Base-by-base conservation (phyloP, 2,113 vertebrate species). In the Neotoma lepida region DNA sequence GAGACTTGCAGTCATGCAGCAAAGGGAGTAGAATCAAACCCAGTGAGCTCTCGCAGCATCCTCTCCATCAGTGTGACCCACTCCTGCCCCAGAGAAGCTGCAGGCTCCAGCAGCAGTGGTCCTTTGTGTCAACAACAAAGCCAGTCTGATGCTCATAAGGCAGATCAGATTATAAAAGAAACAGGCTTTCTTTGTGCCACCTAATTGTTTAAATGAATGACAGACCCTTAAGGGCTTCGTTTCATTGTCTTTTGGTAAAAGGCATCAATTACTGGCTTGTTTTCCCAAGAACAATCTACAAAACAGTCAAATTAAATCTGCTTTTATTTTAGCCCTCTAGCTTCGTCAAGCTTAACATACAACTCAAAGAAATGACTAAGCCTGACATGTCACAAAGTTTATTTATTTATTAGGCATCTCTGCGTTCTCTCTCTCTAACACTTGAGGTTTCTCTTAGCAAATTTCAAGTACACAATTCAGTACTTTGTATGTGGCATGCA, bases 281-380 rank as follows among this genome's bases (percentile, higher is more conserved):
- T 96, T 95, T 91, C 68, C 35, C 3, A 66, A 68, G 51, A 70
- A 87, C 74, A 30, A 2, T 87, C 28, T 46, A 20, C 66, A 88
- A 77, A 73, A 73, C 44, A 80, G 82, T 95, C 71, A 63, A 51
- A 89, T 92, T 64, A 95, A 95, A 89, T 86, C 82, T 84, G 78
- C 82, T 91, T 96, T 94, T 76, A 86, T 96, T 92, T 90, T 86
- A 95, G 90, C 93, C 63, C 71, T 86, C 66, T 61, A 70, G 51
- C 76, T 70, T 82, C 93, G 86, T 96, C 84, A 84, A 68, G 49
- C 46, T 24, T 66, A 88, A 73, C 80, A 28, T 74, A 61, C 13
- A 85, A 91, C 81, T 89, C 44, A 76, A 93, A 89, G 73, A 76
- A 54, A 74, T 87, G 74, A 86, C 46, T 88, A 39, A 92, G 51